phyloP scores from a whole-genome alignment of 2,888 invertebrate species.

The Apomyelois bistriatella region DNA sequence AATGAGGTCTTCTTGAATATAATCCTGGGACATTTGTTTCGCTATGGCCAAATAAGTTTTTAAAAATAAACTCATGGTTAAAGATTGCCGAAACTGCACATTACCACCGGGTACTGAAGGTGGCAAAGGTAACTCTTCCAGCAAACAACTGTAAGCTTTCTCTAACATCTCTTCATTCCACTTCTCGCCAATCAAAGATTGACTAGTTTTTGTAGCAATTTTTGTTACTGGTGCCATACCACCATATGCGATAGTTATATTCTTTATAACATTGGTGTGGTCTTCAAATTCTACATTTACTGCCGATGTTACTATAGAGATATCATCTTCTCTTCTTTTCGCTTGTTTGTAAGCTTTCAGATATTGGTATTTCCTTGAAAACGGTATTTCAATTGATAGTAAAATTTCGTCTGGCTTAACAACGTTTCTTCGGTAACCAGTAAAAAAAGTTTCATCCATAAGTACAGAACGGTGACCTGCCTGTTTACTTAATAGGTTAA shows the following conservation, averaged over 20 bases:
- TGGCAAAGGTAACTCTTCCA: slow-evolving; percentile 88
- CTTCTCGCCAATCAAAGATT: slow-evolving; percentile 77
- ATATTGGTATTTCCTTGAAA: slow-evolving; percentile 82
- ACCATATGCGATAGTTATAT: slow-evolving; percentile 88
- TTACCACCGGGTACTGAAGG: slow-evolving; percentile 92
- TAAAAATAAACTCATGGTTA: slow-evolving; percentile 88
- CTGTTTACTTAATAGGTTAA: slow-evolving; percentile 81
- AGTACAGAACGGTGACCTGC: slow-evolving; percentile 79
- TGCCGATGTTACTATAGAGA: slow-evolving; percentile 92
- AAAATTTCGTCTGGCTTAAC: slow-evolving; percentile 86
- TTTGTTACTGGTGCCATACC: slow-evolving; percentile 96
- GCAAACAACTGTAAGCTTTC: slow-evolving; percentile 81
- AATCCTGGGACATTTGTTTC: slow-evolving; percentile 69
- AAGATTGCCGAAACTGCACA: slow-evolving; percentile 86
- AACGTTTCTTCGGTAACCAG: slow-evolving; percentile 87
- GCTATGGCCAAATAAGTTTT: slow-evolving; percentile 84
- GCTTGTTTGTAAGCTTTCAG: slow-evolving; percentile 91
- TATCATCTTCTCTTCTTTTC: slow-evolving; percentile 92
- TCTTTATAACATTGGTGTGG: slow-evolving; percentile 72
- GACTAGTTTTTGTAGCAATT: slow-evolving; percentile 85
- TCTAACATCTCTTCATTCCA: slow-evolving; percentile 86
- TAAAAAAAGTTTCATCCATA: slow-evolving; percentile 89
- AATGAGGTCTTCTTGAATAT: slow-evolving; percentile 57
- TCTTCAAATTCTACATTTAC: slow-evolving; percentile 83
- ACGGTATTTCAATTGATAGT: slow-evolving; percentile 86